Conservation (phyloP, 2,797 vertebrate genomes). For the Chromis chromis region DNA sequence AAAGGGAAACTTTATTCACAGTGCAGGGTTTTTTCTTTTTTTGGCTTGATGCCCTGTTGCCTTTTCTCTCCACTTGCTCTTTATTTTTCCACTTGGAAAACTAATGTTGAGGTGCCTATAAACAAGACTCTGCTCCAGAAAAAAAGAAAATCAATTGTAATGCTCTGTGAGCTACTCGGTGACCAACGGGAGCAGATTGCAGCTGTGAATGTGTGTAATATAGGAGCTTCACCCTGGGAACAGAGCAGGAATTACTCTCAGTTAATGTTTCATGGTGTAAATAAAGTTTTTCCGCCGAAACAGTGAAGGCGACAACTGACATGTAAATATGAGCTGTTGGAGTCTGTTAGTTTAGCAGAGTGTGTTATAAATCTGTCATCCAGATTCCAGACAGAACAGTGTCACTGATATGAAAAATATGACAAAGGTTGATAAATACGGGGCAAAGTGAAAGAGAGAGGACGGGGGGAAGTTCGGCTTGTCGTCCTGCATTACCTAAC, state of each 20-base stretch:
- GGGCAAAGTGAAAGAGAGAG: neutral
- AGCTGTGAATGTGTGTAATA: constrained; percentile 31
- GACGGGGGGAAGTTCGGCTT: constrained; percentile 34
- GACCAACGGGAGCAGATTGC: constrained; percentile 31
- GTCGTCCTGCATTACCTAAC: constrained; percentile 61
- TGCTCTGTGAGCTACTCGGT: constrained; percentile 46
- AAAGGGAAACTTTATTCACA: constrained; percentile 30
- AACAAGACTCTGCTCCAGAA: constrained; percentile 49
- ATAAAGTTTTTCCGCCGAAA: constrained; percentile 24
- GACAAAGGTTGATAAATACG: constrained; percentile 25
- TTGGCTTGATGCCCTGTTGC: constrained; percentile 28
- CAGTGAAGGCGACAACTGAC: neutral
- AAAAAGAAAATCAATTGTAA: constrained; percentile 62
- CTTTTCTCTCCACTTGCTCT: constrained; percentile 34
- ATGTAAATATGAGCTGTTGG: constrained; percentile 27
- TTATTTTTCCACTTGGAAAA: constrained; percentile 56
- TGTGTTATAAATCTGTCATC: constrained; percentile 14
- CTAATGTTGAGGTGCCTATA: constrained; percentile 53
- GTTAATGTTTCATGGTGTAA: constrained; percentile 30
- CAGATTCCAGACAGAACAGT: constrained; percentile 2
- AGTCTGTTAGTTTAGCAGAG: constrained; percentile 9
- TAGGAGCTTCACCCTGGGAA: constrained; percentile 30
- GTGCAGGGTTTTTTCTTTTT: neutral
- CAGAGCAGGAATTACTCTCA: neutral
- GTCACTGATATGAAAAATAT: constrained; percentile 13